Base-by-base conservation (phyloP, 2,888 invertebrate genomes). In the Elmis aenea region DNA sequence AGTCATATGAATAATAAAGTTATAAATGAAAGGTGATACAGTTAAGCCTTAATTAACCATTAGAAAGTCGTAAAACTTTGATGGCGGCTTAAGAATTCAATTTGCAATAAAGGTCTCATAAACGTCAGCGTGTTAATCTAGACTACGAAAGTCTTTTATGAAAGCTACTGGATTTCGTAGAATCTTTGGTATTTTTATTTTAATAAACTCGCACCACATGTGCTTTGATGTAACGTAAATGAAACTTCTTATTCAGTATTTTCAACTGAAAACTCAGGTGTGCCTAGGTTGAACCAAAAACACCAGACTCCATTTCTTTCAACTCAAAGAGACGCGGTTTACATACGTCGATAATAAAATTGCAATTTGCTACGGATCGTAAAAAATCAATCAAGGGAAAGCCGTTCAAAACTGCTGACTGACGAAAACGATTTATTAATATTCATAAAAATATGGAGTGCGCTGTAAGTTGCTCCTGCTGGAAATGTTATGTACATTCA, bases 21-120 rank as follows among this genome's bases (percentile, higher is more conserved):
- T 15, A 26, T 21, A 29, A 38, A 16, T 14, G 14, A 33, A 30
- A 38, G 33, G 26, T 42, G 36, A 37, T 32, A 28, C 29, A 33
- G 14, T 13, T 5, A 25, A 5, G 20, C 9, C 31, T 22, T 31
- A 42, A 34, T 38, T 31, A 32, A 35, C 35, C 35, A 42, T 35
- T 42, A 42, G 38, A 48, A 50, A 31, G 13, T 31, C 21, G 25
- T 34, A 45, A 40, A 40, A 14, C 21, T 34, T 38, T 33, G 31
- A 34, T 37, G 34, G 39, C 25, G 23, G 29, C 27, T 33, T 26
- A 38, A 41, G 28, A 45, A 45, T 45, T 45, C 45, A 45, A 45
- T 45, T 45, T 45, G 41, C 45, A 45, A 45, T 45, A 41, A 45
- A 45, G 45, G 41, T 41, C 33, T 40, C 45, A 32, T 45, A 45